Conservation (phyloP, 2,797 vertebrate species). For the Sebastiscus tertius region DNA sequence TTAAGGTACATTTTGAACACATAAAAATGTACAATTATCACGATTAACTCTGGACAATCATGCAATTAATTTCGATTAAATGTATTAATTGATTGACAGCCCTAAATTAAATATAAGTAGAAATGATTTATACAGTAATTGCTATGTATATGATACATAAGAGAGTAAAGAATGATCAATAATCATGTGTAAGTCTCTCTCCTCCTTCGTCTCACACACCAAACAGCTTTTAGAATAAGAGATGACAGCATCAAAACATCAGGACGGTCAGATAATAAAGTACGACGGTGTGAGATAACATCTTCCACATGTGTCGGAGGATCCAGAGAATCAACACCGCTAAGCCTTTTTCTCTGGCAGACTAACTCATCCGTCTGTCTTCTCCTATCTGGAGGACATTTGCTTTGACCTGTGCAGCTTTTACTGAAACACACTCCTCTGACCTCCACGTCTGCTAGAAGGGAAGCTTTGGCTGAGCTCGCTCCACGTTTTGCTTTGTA, state of each 20-base stretch:
- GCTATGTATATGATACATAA: not conserved
- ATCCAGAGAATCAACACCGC: constrained; percentile 2
- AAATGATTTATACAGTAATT: not conserved
- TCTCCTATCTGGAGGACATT: constrained; percentile 26
- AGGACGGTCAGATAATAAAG: not conserved
- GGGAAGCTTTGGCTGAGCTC: constrained; percentile 13
- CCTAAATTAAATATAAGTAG: too few species aligned
- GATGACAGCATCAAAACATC: not conserved
- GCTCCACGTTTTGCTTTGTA: constrained; percentile 34
- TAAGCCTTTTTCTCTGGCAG: constrained; percentile 25
- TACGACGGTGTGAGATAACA: not conserved
- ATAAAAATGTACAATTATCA: too few species aligned
- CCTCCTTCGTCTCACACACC: not conserved
- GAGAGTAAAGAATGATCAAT: not conserved
- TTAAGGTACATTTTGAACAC: too few species aligned
- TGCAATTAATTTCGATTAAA: too few species aligned
- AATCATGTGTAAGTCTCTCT: not conserved
- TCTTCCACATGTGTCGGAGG: constrained; percentile 10
- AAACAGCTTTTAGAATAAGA: not conserved
- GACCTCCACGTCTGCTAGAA: constrained; percentile 25
- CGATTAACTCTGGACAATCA: too few species aligned
- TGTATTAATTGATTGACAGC: too few species aligned
- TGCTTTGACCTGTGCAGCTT: constrained; percentile 58
- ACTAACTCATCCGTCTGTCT: constrained; percentile 45
- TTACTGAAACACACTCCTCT: constrained; percentile 23